These are phyloP conservation scores for Synergus umbraculus DNA, from an alignment of 2,888 invertebrate genomes.

Conservation along the genomic window DNA sequence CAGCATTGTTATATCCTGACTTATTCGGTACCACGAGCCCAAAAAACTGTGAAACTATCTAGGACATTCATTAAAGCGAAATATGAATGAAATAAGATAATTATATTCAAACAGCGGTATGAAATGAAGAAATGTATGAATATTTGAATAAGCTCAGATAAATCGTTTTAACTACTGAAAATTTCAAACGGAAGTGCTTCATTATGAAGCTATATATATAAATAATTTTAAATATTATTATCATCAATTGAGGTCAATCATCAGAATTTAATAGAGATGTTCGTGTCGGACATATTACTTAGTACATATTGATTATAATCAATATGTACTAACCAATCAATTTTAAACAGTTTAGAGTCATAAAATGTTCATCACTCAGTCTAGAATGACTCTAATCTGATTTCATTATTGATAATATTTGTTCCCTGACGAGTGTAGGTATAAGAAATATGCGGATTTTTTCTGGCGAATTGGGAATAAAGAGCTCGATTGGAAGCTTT, in stretches of 20 bases:
- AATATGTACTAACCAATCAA: background rate
- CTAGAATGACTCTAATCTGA: background rate
- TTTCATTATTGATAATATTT: background rate
- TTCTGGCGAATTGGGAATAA: constrained; percentile 37
- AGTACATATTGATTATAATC: background rate
- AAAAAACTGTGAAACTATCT: background rate
- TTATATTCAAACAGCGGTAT: background rate
- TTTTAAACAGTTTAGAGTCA: background rate
- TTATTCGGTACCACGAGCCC: background rate
- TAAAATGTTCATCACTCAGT: background rate
- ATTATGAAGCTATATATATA: background rate
- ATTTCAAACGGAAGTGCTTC: background rate
- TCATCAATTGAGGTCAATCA: background rate
- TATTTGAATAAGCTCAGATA: background rate
- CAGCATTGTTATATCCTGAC: no score
- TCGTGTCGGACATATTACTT: background rate
- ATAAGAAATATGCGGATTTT: background rate
- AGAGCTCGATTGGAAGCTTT: constrained; percentile 34
- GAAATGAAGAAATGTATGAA: background rate
- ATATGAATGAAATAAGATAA: background rate
- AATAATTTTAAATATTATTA: background rate
- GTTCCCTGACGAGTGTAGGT: background rate
- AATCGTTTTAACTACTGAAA: background rate
- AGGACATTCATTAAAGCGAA: background rate
- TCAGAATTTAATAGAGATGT: background rate